Evolutionary conservation across 2,888 invertebrate species (phyloP).

Genomic region (Aphodius sticticus): DNA sequence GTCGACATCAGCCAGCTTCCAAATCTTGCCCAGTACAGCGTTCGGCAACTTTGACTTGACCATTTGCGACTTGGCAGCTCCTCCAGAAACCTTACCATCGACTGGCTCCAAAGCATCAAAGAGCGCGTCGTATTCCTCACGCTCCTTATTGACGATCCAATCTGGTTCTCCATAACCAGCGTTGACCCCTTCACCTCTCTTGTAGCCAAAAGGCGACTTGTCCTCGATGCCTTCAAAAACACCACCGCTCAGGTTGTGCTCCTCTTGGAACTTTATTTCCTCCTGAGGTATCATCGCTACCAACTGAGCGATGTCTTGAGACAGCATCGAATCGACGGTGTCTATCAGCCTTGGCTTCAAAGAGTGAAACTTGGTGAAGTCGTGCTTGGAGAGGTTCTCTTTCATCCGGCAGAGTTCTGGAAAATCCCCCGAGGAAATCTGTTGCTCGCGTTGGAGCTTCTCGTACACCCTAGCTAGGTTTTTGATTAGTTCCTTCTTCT

Average conservation of each 20-base stretch:
- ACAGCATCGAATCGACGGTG: constrained; percentile 93
- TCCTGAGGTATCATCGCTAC: constrained; percentile 92
- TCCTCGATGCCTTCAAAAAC: constrained; percentile 89
- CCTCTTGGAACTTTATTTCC: constrained; percentile 40
- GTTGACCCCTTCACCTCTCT: constrained; percentile 93
- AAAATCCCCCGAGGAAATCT: constrained; percentile 96
- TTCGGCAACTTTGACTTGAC: constrained; percentile 97
- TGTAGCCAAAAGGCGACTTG: constrained; percentile 91
- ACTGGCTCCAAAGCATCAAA: constrained; percentile 83
- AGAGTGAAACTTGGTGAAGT: constrained; percentile 93
- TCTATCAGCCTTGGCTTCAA: constrained; percentile 90
- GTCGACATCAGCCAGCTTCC: constrained; percentile 97
- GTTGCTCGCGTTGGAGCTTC: constrained; percentile 87
- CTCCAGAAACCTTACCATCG: constrained; percentile 92
- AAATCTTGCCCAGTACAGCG: constrained; percentile 93
- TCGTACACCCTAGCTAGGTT: constrained; percentile 89
- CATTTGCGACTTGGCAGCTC: constrained; percentile 92
- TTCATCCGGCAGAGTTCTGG: constrained; percentile 97
- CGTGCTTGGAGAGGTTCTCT: constrained; percentile 81
- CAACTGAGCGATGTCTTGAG: constrained; percentile 90
- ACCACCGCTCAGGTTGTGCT: constrained; percentile 72
- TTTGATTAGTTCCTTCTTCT: constrained; percentile 96
- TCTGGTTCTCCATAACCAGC: constrained; percentile 94
- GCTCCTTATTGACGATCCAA: constrained; percentile 94
- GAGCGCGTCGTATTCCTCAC: constrained; percentile 81